Evolutionary conservation across 2,113 vertebrate genomes (phyloP).

Genomic region (Poeciliopsis retropinna): DNA sequence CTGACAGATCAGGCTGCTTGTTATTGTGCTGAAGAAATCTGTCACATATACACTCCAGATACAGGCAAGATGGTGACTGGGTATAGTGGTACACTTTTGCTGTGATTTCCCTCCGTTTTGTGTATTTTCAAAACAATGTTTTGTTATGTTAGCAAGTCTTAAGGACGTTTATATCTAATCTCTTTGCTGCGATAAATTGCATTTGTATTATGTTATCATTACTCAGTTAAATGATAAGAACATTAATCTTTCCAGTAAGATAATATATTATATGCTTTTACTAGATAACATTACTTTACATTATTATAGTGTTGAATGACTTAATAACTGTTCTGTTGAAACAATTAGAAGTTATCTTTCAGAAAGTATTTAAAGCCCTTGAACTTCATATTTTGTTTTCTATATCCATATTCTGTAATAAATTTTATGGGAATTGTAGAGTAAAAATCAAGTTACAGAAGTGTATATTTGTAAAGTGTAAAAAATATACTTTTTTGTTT

Average conservation of each 20-base stretch:
- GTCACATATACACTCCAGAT: slow-evolving; percentile 8
- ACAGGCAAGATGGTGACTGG: background rate
- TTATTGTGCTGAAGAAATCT: slow-evolving; percentile 28
- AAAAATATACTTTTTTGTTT: too few relatives aligned
- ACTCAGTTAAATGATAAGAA: background rate
- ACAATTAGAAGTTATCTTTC: too few relatives aligned
- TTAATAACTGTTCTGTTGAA: background rate
- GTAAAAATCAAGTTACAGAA: too few relatives aligned
- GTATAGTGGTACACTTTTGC: background rate
- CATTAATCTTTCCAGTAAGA: background rate
- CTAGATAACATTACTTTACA: background rate
- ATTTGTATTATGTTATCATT: background rate
- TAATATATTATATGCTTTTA: background rate
- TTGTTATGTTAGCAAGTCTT: background rate
- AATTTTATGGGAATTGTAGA: too few relatives aligned
- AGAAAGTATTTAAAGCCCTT: too few relatives aligned
- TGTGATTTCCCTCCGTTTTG: background rate
- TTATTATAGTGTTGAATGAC: background rate
- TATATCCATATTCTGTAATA: too few relatives aligned
- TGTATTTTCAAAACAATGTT: background rate
- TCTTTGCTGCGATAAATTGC: background rate
- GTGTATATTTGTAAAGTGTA: too few relatives aligned
- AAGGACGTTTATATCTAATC: background rate
- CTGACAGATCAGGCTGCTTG: slow-evolving; percentile 47
- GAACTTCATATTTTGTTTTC: too few relatives aligned